Evolutionary conservation across 2,797 vertebrate genomes (phyloP).

Genomic region (Crypturellus tataupa): DNA sequence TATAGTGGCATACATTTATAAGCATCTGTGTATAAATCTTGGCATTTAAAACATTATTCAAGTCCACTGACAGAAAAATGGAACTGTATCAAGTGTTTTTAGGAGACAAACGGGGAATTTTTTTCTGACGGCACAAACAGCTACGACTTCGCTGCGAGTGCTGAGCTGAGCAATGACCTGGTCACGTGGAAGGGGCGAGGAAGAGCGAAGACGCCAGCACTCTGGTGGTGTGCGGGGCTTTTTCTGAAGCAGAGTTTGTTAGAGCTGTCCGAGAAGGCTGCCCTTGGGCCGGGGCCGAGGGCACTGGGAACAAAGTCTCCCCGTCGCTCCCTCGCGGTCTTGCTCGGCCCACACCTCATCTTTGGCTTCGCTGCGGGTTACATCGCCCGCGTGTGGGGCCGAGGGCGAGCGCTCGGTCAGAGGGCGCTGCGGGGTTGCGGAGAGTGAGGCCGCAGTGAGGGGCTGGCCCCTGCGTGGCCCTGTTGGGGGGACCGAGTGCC

Average conservation of each 20-base stretch:
- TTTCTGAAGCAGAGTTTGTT: neutral
- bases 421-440: neutral
- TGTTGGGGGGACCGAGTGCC: conserved; percentile 65
- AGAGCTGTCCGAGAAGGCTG: neutral
- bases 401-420: neutral
- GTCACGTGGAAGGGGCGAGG: neutral
- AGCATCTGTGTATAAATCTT: conserved; percentile 72
- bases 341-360: neutral
- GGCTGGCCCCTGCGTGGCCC: conserved; percentile 11
- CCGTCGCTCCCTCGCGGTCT: neutral
- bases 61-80: conserved; percentile 63
- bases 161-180: neutral
- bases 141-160: neutral
- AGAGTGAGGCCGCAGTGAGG: neutral
- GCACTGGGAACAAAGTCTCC: neutral
- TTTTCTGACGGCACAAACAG: neutral
- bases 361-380: too few relatives aligned
- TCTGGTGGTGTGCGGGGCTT: too few relatives aligned
- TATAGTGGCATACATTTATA: conserved; percentile 77
- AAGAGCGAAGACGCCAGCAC: neutral
- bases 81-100: conserved; percentile 8
- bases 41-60: conserved; percentile 65
- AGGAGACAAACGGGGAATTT: neutral
- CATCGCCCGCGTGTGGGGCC: neutral
- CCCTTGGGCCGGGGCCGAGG: neutral